These are phyloP conservation scores for Cactoblastis cactorum DNA, from an alignment of 2,888 invertebrate species.

Conservation along the genomic window DNA sequence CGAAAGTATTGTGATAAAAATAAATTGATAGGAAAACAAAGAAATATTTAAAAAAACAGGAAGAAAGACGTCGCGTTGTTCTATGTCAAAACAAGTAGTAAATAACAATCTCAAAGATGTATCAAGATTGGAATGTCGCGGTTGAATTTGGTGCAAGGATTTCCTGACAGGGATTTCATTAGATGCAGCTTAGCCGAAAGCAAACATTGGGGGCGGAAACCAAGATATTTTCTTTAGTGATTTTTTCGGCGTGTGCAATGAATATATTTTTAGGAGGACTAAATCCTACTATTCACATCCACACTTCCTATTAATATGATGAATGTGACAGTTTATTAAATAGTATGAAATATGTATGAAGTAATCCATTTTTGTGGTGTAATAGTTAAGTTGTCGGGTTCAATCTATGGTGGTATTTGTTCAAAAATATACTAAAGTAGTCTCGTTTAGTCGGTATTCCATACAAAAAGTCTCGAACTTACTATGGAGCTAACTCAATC, in stretches of 20 bases:
- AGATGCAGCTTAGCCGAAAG: slow-evolving; percentile 76
- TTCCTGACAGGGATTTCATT: slow-evolving; percentile 77
- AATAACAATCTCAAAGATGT: slow-evolving; percentile 18
- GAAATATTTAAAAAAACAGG: not conserved
- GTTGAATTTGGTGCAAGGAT: slow-evolving; percentile 62
- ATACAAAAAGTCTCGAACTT: too few relatives aligned
- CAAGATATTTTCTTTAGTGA: slow-evolving; percentile 64
- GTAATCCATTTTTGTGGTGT: too few relatives aligned
- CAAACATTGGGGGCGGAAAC: slow-evolving; percentile 73
- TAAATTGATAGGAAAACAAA: too few relatives aligned
- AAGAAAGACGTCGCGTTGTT: not conserved
- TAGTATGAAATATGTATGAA: not conserved
- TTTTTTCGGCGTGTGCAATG: slow-evolving; percentile 59
- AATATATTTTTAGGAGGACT: slow-evolving; percentile 35
- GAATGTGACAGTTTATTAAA: not conserved
- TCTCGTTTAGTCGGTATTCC: too few relatives aligned
- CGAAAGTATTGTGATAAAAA: too few relatives aligned
- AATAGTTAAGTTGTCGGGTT: too few relatives aligned
- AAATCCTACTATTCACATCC: not conserved
- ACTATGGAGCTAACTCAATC: too few relatives aligned
- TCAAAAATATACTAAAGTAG: too few relatives aligned
- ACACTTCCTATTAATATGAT: not conserved
- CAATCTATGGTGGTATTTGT: too few relatives aligned
- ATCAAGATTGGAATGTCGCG: slow-evolving; percentile 39
- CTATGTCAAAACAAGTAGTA: not conserved